Base-by-base conservation (phyloP, 1,140 invertebrate genomes). In the Eriocheir sinensis region DNA sequence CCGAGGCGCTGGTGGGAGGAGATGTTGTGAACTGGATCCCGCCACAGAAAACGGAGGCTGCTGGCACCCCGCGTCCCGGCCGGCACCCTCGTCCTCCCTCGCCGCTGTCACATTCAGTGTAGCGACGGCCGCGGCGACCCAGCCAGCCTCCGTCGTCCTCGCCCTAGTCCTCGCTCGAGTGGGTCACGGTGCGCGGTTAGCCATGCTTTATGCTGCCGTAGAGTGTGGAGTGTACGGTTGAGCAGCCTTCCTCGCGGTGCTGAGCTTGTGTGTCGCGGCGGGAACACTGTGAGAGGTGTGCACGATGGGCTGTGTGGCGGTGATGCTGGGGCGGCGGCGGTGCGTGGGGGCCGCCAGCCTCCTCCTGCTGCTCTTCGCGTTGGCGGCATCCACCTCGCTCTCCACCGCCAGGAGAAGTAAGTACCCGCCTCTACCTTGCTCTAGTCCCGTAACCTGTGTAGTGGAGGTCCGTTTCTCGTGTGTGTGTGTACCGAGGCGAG, bases 1-100 rank as follows among this genome's bases (percentile, higher is more conserved):
- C 60, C 27, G 60, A 72, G n/a, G 60, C 27, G 21, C 21, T n/a
- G 60, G 60, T n/a, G 60, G 21, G 60, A 72, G 60, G 60, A 21
- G 60, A n/a, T 72, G 8, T 72, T 27, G 60, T 72, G 60, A 72
- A n/a, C 12, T n/a, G 60, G 21, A 21, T 21, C 27, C 60, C 27
- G 21, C n/a, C 60, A 72, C 60, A 72, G 60, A 72, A 72, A 72
- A 72, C 60, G 60, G 60, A 72, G 60, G 60, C 60, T 72, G 60
- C 60, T n/a, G 60, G 60, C 60, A n/a, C 12, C 60, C 60, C n/a
- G 60, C 60, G 60, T n/a, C 60, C 60, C 27, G 12, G 60, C 60
- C 60, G 4, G 27, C 21, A n/a, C 60, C n/a, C 60, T 72, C 21
- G 60, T n/a, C 12, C 27, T n/a, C n/a, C 21, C 60, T n/a, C 60